phyloP scores from a whole-genome alignment of 2,797 vertebrate genomes.

The Fratercula arctica region DNA sequence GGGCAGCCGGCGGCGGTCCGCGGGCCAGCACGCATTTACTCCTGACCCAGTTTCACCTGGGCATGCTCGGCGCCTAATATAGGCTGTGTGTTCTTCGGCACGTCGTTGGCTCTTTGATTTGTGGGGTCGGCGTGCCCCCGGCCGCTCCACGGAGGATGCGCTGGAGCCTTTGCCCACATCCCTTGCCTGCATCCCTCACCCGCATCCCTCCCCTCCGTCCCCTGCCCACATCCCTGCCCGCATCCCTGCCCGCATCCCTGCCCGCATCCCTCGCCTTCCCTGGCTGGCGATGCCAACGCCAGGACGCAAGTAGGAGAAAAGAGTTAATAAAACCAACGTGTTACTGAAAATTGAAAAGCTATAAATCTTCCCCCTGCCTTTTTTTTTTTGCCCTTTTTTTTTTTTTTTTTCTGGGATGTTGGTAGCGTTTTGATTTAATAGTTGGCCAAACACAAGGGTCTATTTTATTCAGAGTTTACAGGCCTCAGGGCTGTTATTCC shows the following conservation, averaged over 20 bases:
- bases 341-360: conserved; percentile 74
- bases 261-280: neutral
- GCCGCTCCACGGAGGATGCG: fast-evolving
- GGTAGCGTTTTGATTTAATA: conserved; percentile 84
- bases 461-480: conserved; percentile 85
- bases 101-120: neutral
- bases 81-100: neutral
- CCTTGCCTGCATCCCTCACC: too few species aligned
- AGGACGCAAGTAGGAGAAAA: neutral
- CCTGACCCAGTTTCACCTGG: conserved; percentile 84
- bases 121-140: neutral
- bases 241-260: too few species aligned
- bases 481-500: conserved; percentile 85
- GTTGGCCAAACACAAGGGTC: conserved; percentile 86
- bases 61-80: conserved; percentile 1
- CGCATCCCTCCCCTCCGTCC: too few species aligned
- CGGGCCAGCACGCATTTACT: conserved; percentile 77
- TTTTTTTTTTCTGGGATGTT: conserved; percentile 68
- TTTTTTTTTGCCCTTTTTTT: neutral
- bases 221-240: too few species aligned
- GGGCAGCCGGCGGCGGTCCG: conserved; percentile 80
- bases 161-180: neutral
- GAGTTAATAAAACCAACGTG: conserved; percentile 65
- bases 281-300: neutral
- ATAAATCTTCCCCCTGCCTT: conserved; percentile 31